These are phyloP conservation scores for Prionailurus viverrinus DNA, from an alignment of 2,113 vertebrate genomes.

Conservation along the genomic window DNA sequence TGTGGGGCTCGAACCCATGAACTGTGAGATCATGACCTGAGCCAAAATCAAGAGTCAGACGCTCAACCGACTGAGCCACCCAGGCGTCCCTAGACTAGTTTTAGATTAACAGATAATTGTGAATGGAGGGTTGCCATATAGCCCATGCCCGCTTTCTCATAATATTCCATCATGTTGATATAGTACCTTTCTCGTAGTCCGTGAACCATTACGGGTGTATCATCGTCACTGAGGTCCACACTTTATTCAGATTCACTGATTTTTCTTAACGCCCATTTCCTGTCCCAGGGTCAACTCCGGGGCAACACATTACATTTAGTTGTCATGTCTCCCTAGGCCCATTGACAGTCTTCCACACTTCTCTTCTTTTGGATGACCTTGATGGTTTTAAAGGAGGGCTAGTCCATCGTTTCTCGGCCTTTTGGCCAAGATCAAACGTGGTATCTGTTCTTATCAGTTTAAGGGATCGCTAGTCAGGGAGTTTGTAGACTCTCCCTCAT, in stretches of 20 bases:
- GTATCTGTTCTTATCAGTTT: not conserved
- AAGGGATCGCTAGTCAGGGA: not conserved
- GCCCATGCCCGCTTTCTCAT: too few relatives aligned
- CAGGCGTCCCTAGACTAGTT: not conserved
- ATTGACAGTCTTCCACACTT: not conserved
- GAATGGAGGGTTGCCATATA: not conserved
- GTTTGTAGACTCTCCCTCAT: not conserved
- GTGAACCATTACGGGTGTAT: not conserved
- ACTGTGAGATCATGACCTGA: too few relatives aligned
- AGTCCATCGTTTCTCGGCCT: not conserved
- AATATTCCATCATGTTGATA: not conserved
- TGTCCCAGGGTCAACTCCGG: not conserved
- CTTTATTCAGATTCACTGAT: not conserved
- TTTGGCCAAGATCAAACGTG: not conserved
- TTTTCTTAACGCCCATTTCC: not conserved
- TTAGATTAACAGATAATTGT: not conserved
- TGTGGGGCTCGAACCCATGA: too few relatives aligned
- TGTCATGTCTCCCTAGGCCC: not conserved
- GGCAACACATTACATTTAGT: not conserved
- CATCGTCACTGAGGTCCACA: not conserved
- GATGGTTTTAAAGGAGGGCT: not conserved
- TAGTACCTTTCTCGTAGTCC: not conserved
- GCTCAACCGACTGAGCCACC: too few relatives aligned
- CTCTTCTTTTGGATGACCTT: not conserved
- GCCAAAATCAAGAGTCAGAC: too few relatives aligned